phyloP scores from a whole-genome alignment of 2,113 vertebrate genomes.

The Rhinolophus ferrumequinum region DNA sequence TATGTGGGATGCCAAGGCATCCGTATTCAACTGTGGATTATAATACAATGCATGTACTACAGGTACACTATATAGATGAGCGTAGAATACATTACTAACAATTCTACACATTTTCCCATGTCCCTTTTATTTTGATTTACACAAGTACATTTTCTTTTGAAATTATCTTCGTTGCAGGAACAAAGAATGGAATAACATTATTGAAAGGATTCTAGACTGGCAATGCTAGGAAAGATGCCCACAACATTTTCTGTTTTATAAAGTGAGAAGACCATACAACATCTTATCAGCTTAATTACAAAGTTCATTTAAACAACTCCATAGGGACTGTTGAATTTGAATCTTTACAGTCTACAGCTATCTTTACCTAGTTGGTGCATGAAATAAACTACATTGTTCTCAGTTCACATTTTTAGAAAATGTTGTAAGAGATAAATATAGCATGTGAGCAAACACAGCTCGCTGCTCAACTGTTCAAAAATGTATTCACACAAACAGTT shows the following conservation, averaged over 20 bases:
- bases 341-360: constrained; percentile 65
- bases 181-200: constrained; percentile 51
- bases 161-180: constrained; percentile 22
- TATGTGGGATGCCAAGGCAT: not conserved
- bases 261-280: constrained; percentile 56
- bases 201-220: not conserved
- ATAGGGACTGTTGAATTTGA: constrained; percentile 44
- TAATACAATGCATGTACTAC: not conserved
- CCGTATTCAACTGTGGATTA: not conserved
- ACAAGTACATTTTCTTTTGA: constrained; percentile 23
- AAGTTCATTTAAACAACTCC: constrained; percentile 72
- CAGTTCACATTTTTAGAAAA: constrained; percentile 59
- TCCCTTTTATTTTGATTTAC: not conserved
- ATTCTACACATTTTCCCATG: not conserved
- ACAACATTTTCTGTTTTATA: constrained; percentile 16
- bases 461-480: constrained; percentile 80
- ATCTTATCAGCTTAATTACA: constrained; percentile 66
- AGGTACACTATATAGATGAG: not conserved
- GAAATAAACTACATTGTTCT: constrained; percentile 70
- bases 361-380: constrained; percentile 62
- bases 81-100: not conserved
- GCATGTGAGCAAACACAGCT: constrained; percentile 70
- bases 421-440: constrained; percentile 75
- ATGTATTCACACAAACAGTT: constrained; percentile 81
- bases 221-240: constrained; percentile 21